Evolutionary conservation across 1,140 invertebrate genomes (phyloP), one percentile per base, ranked within the genome.

Genomic region (Eulimnadia texana): DNA sequence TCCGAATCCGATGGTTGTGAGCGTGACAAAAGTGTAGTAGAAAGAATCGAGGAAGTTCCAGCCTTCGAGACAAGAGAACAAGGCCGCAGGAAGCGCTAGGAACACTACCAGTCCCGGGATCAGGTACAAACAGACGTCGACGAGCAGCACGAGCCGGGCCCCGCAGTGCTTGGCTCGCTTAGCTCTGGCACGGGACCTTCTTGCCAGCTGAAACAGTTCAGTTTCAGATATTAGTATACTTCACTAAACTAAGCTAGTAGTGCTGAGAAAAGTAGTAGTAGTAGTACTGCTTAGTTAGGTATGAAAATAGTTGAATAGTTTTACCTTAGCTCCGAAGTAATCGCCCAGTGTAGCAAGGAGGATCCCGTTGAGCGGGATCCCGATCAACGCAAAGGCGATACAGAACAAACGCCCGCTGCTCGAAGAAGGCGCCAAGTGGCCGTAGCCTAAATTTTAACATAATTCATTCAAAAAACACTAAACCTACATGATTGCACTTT

Each of bases 341-440:
- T 65, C 63, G 9, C 66, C 68, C 3, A 71, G 65, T 28, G 63
- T 68, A 6, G 67, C 67, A 16, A 72, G 69, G 0, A 70, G 71
- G 0, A 77, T 68, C 54, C 72, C 74, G 13, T 73, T 76, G 50
- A 80, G 66, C 22, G 81, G 80, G 56, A 80, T 78, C 23, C 93
- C 93, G 42, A 98, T 80, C 51, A 95, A 78, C 9, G 93, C 92
- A 71, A 94, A 98, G 16, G 91, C 74, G 52, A 98, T 92, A 72
- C 92, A 96, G 69, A 95, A 90, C 24, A 86, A 75, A 60, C 88
- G 80, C 9, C 94, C 94, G 70, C 80, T 78, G 61, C 80, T 79
- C 2, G 93, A 96, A 29, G 84, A 83, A 1, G 94, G 93, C 13
- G 90, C 90, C 64, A 96, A 89, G 71, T 98, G 93, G 52, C 94